Base-by-base conservation (phyloP, 1,140 invertebrate genomes). In the Acyrthosiphon pisum region DNA sequence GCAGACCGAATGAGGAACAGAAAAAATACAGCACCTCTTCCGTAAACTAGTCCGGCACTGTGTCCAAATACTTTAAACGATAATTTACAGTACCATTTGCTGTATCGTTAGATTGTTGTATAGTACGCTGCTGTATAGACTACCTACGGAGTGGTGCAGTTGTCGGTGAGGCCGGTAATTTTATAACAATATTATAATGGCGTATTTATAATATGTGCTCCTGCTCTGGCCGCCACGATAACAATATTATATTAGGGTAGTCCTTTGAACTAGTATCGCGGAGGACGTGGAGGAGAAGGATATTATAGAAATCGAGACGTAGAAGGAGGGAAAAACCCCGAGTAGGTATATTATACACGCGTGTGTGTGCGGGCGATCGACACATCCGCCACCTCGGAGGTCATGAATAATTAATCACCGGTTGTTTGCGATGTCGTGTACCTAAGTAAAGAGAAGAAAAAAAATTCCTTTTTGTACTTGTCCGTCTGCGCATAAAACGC, bases 391-490 rank as follows among this genome's bases (percentile, higher is more conserved):
- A 20, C 48, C 48, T 53, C 87, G n/a, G 87, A 89, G 87, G 87
- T 37, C 87, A 89, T 89, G 87, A 89, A 89, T 89, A 89, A 89
- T 89, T 53, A 89, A 89, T 89, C 87, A 53, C 87, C 87, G 20
- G 87, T 89, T 89, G 87, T 89, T 89, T 89, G 37, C 23, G 48
- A 53, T 89, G 87, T 89, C 48, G 87, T 53, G 48, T 89, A 44
- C 30, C 60, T n/a, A 8, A 86, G 84, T 46, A 46, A 86, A 86
- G 41, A 44, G 23, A 46, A 86, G 44, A 53, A 89, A 35, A 46
- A 35, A 89, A 89, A 89, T 89, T 53, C 87, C 87, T 87, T 87
- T 50, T 87, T 87, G 30, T 50, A 50, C 46, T 87, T 50, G 48
- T 50, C 44, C 86, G 86, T 87, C 86, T 87, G 11, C 37, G 37